Evolutionary conservation across 2,113 vertebrate species (phyloP), one percentile per base, ranked within the genome.

Genomic region (Fregata magnificens): DNA sequence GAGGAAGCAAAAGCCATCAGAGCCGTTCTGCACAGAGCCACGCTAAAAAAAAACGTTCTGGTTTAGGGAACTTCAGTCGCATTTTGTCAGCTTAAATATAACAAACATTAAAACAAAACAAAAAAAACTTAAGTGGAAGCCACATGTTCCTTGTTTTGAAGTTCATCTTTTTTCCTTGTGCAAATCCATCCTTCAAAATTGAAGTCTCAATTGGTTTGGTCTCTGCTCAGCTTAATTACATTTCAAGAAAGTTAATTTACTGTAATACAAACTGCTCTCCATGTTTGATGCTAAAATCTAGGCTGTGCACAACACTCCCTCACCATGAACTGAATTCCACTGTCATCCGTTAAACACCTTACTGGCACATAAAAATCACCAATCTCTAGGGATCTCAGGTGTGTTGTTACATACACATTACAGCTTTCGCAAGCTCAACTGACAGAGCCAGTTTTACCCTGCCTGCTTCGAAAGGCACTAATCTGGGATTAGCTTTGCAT

Each of bases 401-500:
- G 65, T n/a, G 4, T 1, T 17, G 7, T 24, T 84, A 56, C 3
- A 7, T 0, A 28, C 32, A 5, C 5, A 19, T 3, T 13, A 5
- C 50, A 93, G 80, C 24, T 63, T 21, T 29, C 86, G 36, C 32
- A 32, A 88, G 29, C 69, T 59, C 63, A 38, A 5, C 13, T 42
- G 19, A 26, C 38, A 58, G 80, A 84, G 86, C 9, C 93, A 80
- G 86, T 93, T 79, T 26, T 69, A 61, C 81, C 61, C 78, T 45
- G 61, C 16, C 83, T 87, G 73, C 81, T 24, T 50, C 56, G 76
- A 63, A 76, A 87, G 84, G 78, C 84, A 61, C 62, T 96, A 94
- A 94, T 82, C 95, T 63, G 65, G 86, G 92, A 96, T 97, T 76
- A 97, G 61, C 49, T 97, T 92, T 97, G 91, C 78, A 3, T 86